Percentiles rank a stretch among this genome's conserved stretches.
phyloP scores from a whole-genome alignment of 2,888 invertebrate species.

The Epistrophella euchroma region DNA sequence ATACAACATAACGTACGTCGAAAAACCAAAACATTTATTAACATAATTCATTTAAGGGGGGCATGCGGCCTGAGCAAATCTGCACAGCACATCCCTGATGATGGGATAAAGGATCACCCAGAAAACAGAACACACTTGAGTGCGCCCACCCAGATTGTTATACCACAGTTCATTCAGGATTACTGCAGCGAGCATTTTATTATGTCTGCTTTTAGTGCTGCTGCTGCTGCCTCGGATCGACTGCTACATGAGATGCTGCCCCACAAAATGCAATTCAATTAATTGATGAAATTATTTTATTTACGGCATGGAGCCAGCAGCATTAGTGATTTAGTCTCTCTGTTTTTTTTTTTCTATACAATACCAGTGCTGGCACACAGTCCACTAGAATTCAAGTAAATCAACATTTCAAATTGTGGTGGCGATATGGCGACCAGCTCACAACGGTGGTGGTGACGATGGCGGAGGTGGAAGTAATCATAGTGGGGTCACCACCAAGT shows the following conservation, averaged over 20 bases:
- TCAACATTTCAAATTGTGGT: constrained; percentile 17
- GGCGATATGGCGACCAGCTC: too few relatives aligned
- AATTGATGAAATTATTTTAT: constrained; percentile 74
- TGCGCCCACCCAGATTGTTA: constrained; percentile 60
- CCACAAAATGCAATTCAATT: constrained; percentile 69
- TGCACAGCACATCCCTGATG: not conserved
- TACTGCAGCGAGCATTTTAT: constrained; percentile 27
- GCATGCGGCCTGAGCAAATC: constrained; percentile 45
- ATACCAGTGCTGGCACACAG: not conserved
- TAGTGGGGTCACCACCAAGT: constrained; percentile 28
- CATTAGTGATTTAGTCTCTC: constrained; percentile 46
- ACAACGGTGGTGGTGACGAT: not conserved
- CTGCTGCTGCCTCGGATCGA: not conserved
- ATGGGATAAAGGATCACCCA: constrained; percentile 39
- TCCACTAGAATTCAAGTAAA: constrained; percentile 45
- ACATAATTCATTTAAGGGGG: constrained; percentile 48
- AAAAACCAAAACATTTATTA: constrained; percentile 37
- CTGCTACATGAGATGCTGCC: constrained; percentile 9
- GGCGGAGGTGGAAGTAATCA: not conserved
- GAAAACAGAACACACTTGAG: constrained; percentile 17
- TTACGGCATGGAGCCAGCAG: constrained; percentile 46
- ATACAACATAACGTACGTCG: not conserved
- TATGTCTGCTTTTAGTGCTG: constrained; percentile 29
- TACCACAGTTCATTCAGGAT: constrained; percentile 22
- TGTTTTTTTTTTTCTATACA: not conserved